Conservation (phyloP, 2,888 invertebrate genomes). For the Eudemis profundana region DNA sequence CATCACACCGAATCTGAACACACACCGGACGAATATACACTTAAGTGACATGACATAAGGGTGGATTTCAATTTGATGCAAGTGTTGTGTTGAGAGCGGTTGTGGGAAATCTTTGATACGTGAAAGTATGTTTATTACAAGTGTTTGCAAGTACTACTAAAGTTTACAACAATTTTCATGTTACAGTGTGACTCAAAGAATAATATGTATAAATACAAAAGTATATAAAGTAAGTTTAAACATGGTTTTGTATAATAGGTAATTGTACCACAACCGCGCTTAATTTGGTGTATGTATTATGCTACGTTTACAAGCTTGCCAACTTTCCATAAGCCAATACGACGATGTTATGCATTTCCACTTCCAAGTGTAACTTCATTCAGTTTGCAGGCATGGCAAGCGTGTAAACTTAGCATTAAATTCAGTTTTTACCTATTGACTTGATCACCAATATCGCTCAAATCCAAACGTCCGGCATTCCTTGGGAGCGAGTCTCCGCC, state of each 20-base stretch:
- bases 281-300: not conserved
- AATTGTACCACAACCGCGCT: no score
- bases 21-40: slow-evolving; percentile 49
- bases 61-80: not conserved
- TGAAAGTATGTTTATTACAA: not conserved
- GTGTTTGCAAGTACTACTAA: no score
- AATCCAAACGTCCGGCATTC: slow-evolving; percentile 70
- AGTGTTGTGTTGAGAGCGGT: slow-evolving; percentile 15
- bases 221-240: no score
- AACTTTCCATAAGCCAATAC: not conserved
- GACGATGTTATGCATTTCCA: not conserved
- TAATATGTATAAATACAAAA: no score
- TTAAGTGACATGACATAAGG: slow-evolving; percentile 10
- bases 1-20: slow-evolving; percentile 81
- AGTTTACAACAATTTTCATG: no score
- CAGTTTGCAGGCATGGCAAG: not conserved
- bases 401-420: not conserved
- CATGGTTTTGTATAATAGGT: no score
- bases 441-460: slow-evolving; percentile 80
- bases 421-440: slow-evolving; percentile 75
- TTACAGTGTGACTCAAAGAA: no score
- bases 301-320: not conserved
- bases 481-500: slow-evolving; percentile 83
- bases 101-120: slow-evolving; percentile 1
- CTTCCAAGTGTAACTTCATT: not conserved